These are phyloP conservation scores for Pomacea canaliculata DNA, from an alignment of 2,888 invertebrate genomes.

Conservation along the genomic window DNA sequence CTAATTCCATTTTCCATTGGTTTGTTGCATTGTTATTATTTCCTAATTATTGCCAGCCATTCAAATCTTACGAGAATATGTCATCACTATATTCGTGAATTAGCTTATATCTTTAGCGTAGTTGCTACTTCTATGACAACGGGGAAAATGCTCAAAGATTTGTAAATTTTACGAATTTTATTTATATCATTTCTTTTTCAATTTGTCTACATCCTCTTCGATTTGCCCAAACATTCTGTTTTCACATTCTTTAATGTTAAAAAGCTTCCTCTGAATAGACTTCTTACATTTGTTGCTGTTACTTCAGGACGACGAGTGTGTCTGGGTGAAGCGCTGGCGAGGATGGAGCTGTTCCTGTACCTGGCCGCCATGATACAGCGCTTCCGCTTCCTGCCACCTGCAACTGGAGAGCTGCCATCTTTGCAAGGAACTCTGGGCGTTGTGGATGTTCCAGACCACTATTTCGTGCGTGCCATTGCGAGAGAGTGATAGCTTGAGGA, in stretches of 20 bases:
- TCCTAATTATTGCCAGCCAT: too few relatives aligned
- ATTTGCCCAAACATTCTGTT: too few relatives aligned
- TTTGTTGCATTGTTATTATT: background rate
- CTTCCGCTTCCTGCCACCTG: slow-evolving; percentile 5
- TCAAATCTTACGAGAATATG: too few relatives aligned
- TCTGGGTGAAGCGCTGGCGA: slow-evolving; percentile 27
- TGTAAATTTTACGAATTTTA: too few relatives aligned
- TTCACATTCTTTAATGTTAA: too few relatives aligned
- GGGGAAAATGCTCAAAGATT: too few relatives aligned
- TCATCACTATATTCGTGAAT: too few relatives aligned
- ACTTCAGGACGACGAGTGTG: slow-evolving; percentile 19
- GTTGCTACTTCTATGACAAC: too few relatives aligned
- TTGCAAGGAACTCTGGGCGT: slow-evolving; percentile 8
- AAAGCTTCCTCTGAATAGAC: too few relatives aligned
- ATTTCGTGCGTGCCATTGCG: slow-evolving; percentile 1
- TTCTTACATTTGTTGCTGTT: background rate
- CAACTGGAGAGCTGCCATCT: slow-evolving; percentile 2
- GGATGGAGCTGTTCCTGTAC: slow-evolving; percentile 30
- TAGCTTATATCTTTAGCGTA: too few relatives aligned
- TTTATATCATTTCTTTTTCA: too few relatives aligned
- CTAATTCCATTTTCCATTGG: slow-evolving; percentile 41
- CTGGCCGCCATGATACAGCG: slow-evolving; percentile 24
- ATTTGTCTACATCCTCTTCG: too few relatives aligned
- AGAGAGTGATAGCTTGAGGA: background rate
- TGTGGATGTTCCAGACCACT: background rate